Percentiles rank a stretch among this genome's conserved stretches.
These are phyloP conservation scores for Pollenia amentaria DNA, from an alignment of 2,888 invertebrate species.

Conservation along the genomic window DNA sequence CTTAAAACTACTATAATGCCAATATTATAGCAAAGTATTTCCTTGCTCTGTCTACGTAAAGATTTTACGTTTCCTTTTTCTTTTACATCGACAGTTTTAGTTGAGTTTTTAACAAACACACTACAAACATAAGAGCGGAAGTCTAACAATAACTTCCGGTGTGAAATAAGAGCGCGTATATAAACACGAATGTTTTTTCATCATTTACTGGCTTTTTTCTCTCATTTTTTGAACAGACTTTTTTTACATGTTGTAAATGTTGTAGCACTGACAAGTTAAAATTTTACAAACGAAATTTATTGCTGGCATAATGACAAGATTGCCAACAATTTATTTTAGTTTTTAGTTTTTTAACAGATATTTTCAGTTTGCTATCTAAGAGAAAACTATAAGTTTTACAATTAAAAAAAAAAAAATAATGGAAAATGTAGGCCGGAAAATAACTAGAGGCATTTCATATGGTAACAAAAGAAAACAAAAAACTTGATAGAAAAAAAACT, in stretches of 20 bases:
- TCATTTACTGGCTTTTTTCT: neutral
- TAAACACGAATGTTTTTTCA: slow-evolving; percentile 9
- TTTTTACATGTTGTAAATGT: slow-evolving; percentile 61
- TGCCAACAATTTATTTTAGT: slow-evolving; percentile 57
- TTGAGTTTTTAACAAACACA: neutral
- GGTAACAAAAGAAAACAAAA: neutral
- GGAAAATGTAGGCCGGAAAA: slow-evolving; percentile 29
- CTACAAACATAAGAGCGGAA: slow-evolving; percentile 48
- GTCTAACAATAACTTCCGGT: slow-evolving; percentile 61
- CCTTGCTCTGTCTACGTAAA: slow-evolving; percentile 5
- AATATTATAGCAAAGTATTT: slow-evolving; percentile 9
- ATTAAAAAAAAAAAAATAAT: slow-evolving; percentile 22
- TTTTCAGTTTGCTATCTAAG: neutral
- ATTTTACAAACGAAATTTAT: slow-evolving; percentile 64
- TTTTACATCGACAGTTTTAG: slow-evolving; percentile 14
- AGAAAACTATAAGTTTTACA: slow-evolving; percentile 27
- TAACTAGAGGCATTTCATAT: slow-evolving; percentile 24
- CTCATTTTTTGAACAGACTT: slow-evolving; percentile 27
- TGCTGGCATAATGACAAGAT: slow-evolving; percentile 68
- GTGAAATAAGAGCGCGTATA: slow-evolving; percentile 24
- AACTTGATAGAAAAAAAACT: neutral
- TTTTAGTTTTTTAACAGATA: slow-evolving; percentile 28
- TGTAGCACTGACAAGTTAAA: slow-evolving; percentile 56
- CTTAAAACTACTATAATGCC: neutral
- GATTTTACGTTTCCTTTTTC: neutral